Conservation (phyloP, 2,113 vertebrate species). For the Phainopepla nitens region DNA sequence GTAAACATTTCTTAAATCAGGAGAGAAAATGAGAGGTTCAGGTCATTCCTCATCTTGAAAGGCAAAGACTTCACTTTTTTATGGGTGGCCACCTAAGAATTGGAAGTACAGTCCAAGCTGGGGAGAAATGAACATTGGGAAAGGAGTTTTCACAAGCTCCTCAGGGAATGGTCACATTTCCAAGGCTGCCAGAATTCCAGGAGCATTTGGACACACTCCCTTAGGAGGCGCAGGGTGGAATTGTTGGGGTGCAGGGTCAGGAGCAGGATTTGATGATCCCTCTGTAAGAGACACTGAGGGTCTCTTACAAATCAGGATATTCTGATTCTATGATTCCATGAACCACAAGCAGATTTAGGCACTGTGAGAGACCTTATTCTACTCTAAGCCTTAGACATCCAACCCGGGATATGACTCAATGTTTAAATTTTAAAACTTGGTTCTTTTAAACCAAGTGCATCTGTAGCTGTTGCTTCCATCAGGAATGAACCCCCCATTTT, state of each 20-base stretch:
- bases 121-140: fast-evolving
- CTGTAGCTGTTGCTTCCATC: neutral
- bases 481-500: neutral
- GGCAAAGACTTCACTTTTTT: neutral
- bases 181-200: neutral
- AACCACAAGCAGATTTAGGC: neutral
- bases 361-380: neutral
- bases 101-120: neutral
- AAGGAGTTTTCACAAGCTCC: neutral
- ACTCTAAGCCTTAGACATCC: neutral
- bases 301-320: neutral
- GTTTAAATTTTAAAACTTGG: neutral
- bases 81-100: neutral
- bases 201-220: neutral
- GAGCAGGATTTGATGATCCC: neutral
- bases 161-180: neutral
- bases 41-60: neutral
- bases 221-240: neutral
- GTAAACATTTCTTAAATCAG: neutral
- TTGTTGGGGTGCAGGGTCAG: neutral
- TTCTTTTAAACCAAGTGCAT: neutral
- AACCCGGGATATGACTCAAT: fast-evolving
- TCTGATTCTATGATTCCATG: neutral
- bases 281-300: no score
- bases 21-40: neutral